Percentiles rank a stretch among this genome's conserved stretches.
phyloP scores from a whole-genome alignment of 2,113 vertebrate species.

The Microcebus griseorufus region DNA sequence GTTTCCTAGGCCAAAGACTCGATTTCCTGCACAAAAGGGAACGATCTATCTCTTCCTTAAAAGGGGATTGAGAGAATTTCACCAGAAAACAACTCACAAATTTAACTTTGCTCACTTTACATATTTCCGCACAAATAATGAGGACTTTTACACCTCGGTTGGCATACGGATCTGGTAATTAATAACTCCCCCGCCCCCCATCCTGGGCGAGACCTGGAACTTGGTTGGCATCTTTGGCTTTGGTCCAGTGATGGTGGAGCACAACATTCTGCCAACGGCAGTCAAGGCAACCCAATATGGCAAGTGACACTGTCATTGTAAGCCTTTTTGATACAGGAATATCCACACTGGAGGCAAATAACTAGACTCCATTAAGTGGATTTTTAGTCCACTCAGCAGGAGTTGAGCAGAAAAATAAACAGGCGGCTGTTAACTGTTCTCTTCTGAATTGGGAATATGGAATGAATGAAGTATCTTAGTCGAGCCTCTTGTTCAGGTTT shows the following conservation, averaged over 20 bases:
- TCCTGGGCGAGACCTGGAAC: slow-evolving; percentile 61
- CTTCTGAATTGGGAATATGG: slow-evolving; percentile 50
- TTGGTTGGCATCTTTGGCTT: slow-evolving; percentile 60
- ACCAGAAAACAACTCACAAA: neutral
- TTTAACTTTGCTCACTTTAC: slow-evolving; percentile 33
- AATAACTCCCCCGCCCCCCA: slow-evolving; percentile 51
- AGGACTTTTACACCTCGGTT: slow-evolving; percentile 71
- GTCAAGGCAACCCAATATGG: slow-evolving; percentile 39
- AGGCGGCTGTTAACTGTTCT: slow-evolving; percentile 50
- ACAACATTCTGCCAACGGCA: slow-evolving; percentile 66
- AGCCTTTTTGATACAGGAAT: neutral
- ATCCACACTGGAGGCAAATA: slow-evolving; percentile 42
- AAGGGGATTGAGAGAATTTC: neutral
- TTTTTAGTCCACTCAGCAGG: slow-evolving; percentile 48
- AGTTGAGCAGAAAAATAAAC: slow-evolving; percentile 61
- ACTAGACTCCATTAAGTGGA: slow-evolving; percentile 63
- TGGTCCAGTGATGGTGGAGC: slow-evolving; percentile 46
- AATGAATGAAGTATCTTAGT: slow-evolving; percentile 24
- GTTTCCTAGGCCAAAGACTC: neutral
- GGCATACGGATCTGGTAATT: slow-evolving; percentile 72
- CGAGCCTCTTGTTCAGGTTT: slow-evolving; percentile 47
- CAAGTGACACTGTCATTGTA: slow-evolving; percentile 16
- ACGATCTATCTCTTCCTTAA: neutral
- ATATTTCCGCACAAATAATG: slow-evolving; percentile 73
- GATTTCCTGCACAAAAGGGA: neutral